Base-by-base conservation (phyloP, 2,797 vertebrate genomes). In the Macropodus opercularis region DNA sequence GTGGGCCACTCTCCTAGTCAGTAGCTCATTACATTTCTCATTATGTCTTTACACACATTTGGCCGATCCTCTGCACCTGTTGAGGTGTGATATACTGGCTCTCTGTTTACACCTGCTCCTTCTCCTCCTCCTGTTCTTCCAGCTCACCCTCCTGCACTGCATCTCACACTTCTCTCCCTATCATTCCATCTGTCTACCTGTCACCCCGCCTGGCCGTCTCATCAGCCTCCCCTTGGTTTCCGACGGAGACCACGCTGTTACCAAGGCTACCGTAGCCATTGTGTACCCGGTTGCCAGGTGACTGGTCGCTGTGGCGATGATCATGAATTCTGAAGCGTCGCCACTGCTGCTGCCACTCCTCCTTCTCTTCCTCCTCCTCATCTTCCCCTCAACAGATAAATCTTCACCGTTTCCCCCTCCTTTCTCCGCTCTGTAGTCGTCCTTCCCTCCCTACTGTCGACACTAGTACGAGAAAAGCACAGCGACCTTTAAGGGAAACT, bases 251-350 rank as follows among this genome's bases (percentile, higher is more conserved):
- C 86, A 90, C 77, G 81, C 86, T 84, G 90, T 92, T 86, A 87
- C 87, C 90, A 92, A 79, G 92, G 91, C 84, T 87, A 92, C 91
- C 41, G 62, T 67, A 81, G 77, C 91, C 84, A 92, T 93, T 93
- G 92, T 93, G 90, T 92, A 92, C 85, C 85, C 84, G 75, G 92
- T 93, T 93, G 92, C 92, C 90, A 91, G 89, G 92, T 90, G 90
- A 92, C 91, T 77, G 72, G 90, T 92, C 83, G 81, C 87, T 48
- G 83, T 90, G 88, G 89, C 81, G 66, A 89, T 90, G 89, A 92
- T 91, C 81, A 89, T 92, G 88, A 90, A 88, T 89, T 82, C 84
- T 85, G 65, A 80, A 87, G 83, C 74, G 55, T 75, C 31, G 9
- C 70, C 19, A 12, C 23, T 18, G 9, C 65, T 5, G 12, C 57